Base-by-base conservation (phyloP, 1,140 invertebrate genomes). In the Calliopsis andreniformis region DNA sequence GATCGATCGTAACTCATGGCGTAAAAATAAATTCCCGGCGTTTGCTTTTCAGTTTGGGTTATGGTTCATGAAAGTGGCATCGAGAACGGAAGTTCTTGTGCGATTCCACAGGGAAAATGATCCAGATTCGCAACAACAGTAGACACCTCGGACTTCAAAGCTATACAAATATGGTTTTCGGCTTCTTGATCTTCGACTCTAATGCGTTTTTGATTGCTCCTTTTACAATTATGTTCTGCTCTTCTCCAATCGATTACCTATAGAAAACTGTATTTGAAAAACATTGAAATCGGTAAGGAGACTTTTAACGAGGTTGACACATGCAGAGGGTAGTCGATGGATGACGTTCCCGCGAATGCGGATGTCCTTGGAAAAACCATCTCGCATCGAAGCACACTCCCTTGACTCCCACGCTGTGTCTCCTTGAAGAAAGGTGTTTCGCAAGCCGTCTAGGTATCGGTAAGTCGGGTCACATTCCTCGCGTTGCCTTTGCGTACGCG, bases 401-500 rank as follows among this genome's bases (percentile, higher is more conserved):
- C 8, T 62, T 47, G 28, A 56, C 58, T 72, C 69, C 58, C 69
- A 63, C 69, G 58, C 69, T 43, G 8, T 6, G 18, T 10, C 18
- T 20, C 32, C 59, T 20, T 32, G 35, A 43, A 72, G 70, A 72
- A 55, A 72, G 47, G 43, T 43, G 8, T 72, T 64, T 72, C 70
- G 70, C 47, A 55, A 72, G 23, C 59, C 12, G 3, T 51, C 58
- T 51, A 51, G 35, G 47, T 72, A 20, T 23, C 58, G 47, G 39
- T 59, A 45, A 72, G 59, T 63, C 35, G 35, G 25, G 58, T 35
- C 58, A 43, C 69, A 63, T 72, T 72, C 69, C 61, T 72, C 69
- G 23, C 35, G 47, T 53, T 51, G 63, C 25, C 59, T 59, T 63
- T 32, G 42, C 12, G 45, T 39, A 32, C 35, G 23, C 8, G 3